phyloP scores from a whole-genome alignment of 2,797 vertebrate genomes.

The Glossophaga mutica region DNA sequence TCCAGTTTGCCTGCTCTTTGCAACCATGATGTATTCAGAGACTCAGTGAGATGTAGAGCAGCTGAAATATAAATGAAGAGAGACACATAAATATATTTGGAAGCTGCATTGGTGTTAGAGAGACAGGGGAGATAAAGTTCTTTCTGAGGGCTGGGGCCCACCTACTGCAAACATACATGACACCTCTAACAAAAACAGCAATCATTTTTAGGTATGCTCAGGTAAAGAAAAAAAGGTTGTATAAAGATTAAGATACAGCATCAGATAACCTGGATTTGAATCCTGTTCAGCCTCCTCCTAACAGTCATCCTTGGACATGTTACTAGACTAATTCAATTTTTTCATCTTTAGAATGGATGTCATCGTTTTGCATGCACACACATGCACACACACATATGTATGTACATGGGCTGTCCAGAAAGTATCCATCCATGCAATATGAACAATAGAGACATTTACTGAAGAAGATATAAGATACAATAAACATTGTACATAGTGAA shows the following conservation, averaged over 20 bases:
- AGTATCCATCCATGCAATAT: background rate
- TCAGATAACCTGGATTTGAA: background rate
- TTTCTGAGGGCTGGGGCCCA: background rate
- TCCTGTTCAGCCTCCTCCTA: background rate
- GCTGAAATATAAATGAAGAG: conserved; percentile 24
- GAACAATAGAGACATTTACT: background rate
- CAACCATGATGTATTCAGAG: background rate
- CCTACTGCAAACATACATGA: background rate
- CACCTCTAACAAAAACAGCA: background rate
- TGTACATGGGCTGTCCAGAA: too few species aligned
- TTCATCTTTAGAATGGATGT: background rate
- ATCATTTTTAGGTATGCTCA: background rate
- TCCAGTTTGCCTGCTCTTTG: background rate
- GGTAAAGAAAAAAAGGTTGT: background rate
- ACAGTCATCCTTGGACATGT: background rate
- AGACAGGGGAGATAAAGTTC: background rate
- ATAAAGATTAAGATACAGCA: background rate
- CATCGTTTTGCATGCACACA: too few species aligned
- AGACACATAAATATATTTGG: background rate
- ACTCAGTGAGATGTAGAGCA: background rate
- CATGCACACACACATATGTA: too few species aligned
- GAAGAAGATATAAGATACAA: background rate
- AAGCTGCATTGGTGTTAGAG: background rate
- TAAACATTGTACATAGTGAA: background rate
- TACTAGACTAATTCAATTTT: background rate